phyloP scores from a whole-genome alignment of 2,113 vertebrate species.

The Motacilla tschutschensis region DNA sequence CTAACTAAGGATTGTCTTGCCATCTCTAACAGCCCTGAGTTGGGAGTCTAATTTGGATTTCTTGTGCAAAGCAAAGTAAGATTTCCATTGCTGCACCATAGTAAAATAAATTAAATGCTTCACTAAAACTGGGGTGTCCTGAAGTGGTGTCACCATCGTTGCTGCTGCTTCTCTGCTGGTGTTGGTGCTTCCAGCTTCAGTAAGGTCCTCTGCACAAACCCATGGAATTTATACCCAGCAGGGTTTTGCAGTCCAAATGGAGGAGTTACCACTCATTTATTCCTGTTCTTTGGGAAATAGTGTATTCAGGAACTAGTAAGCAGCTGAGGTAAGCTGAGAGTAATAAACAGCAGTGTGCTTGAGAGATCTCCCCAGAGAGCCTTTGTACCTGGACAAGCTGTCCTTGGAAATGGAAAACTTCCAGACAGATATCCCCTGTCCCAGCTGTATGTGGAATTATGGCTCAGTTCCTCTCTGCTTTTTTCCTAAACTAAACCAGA shows the following conservation, averaged over 20 bases:
- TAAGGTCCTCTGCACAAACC: neutral
- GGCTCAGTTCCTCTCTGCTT: neutral
- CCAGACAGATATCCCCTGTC: neutral
- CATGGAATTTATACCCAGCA: neutral
- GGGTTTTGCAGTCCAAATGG: neutral
- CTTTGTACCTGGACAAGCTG: neutral
- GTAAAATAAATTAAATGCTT: neutral
- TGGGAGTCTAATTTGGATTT: neutral
- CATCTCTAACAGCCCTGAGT: neutral
- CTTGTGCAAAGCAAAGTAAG: neutral
- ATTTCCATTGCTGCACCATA: neutral
- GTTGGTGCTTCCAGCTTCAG: neutral
- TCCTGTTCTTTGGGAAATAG: neutral
- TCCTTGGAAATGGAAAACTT: neutral
- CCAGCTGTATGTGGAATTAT: neutral
- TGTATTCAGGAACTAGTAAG: neutral
- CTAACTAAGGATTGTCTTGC: neutral
- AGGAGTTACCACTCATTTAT: neutral
- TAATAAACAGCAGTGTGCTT: neutral
- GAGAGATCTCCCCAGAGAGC: neutral
- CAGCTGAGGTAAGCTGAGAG: neutral
- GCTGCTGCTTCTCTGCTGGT: neutral
- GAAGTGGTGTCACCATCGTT: rapidly evolving
- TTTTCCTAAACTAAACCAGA: neutral
- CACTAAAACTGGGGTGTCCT: neutral